phyloP scores from a whole-genome alignment of 2,888 invertebrate species.

The Eupithecia inturbata region DNA sequence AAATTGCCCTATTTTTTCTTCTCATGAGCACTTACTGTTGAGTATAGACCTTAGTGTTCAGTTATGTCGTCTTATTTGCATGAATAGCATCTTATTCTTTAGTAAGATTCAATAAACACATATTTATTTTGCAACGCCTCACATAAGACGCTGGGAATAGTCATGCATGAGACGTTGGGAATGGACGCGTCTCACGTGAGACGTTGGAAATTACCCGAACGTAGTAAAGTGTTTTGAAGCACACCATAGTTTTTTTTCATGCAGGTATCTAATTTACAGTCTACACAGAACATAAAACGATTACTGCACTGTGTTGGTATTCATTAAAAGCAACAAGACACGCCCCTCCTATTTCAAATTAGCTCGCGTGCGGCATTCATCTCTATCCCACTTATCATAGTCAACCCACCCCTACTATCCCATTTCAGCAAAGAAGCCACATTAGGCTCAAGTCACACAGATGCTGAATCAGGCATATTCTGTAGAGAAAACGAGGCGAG shows the following conservation, averaged over 20 bases:
- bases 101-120: background rate
- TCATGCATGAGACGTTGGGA: too few relatives aligned
- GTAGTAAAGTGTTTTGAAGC: too few relatives aligned
- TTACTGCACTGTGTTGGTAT: background rate
- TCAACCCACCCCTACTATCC: conserved; percentile 28
- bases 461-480: background rate
- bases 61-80: too few relatives aligned
- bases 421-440: conserved; percentile 43
- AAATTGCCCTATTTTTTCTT: background rate
- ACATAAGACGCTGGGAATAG: too few relatives aligned
- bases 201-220: too few relatives aligned
- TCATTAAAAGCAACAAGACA: conserved; percentile 9
- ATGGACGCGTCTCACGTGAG: too few relatives aligned
- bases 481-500: background rate
- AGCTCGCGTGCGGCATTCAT: conserved; percentile 19
- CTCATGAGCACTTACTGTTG: too few relatives aligned
- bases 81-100: too few relatives aligned
- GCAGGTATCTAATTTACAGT: background rate
- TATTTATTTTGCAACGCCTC: too few relatives aligned
- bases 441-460: conserved; percentile 40
- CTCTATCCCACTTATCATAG: conserved; percentile 28
- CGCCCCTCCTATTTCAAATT: conserved; percentile 14
- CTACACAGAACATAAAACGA: background rate
- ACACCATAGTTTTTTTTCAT: too few relatives aligned
- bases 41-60: too few relatives aligned